A percentile compares a stretch with the other conserved stretches of the same genome.
Conservation (phyloP, 2,797 vertebrate genomes). For the Alosa sapidissima region DNA sequence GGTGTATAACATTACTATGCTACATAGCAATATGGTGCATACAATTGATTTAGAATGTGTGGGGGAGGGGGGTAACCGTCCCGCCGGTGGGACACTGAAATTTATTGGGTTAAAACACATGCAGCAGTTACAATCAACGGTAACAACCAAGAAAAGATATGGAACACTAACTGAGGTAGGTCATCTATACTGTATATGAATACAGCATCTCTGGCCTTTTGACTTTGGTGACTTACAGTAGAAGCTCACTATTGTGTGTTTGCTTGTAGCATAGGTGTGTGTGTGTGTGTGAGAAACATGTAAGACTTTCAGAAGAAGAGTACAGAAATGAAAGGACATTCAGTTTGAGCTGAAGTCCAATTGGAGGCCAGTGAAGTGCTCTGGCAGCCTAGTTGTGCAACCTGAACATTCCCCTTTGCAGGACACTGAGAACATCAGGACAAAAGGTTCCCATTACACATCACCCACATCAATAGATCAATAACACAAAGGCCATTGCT, state of each 20-base stretch:
- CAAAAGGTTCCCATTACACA: not conserved
- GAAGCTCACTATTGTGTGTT: not conserved
- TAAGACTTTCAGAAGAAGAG: not conserved
- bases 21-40: no score
- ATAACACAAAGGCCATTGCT: slow-evolving; percentile 73
- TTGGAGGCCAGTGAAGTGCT: not conserved
- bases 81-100: no score
- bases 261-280: not conserved
- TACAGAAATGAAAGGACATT: not conserved
- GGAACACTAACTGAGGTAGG: no score
- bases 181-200: no score
- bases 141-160: no score
- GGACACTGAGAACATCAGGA: not conserved
- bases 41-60: no score
- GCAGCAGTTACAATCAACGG: no score
- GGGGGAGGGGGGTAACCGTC: no score
- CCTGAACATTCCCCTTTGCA: not conserved
- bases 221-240: no score
- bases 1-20: no score
- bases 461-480: slow-evolving; percentile 61
- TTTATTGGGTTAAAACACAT: no score
- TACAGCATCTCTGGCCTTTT: no score
- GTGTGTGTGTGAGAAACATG: slow-evolving; percentile 7
- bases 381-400: not conserved
- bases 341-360: not conserved